Conservation (phyloP, 2,888 invertebrate genomes). For the Slavum lentiscoides region DNA sequence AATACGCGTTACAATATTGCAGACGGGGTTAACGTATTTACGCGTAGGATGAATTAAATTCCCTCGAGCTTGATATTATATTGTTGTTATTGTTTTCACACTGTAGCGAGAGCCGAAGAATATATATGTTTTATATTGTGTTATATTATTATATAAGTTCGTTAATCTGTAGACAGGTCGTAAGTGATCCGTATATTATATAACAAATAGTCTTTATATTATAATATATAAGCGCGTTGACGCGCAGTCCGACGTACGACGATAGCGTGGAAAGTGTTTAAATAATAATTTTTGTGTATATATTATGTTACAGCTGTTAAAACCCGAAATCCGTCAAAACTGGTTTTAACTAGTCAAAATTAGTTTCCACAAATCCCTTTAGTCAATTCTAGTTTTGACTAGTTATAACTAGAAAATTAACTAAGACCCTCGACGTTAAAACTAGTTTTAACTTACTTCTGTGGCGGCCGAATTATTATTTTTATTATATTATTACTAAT, state of each 20-base stretch:
- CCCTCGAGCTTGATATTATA: background rate
- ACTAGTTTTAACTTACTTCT: no score
- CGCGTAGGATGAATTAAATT: constrained; percentile 3
- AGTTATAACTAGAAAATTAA: no score
- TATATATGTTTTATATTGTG: background rate
- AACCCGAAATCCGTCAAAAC: no score
- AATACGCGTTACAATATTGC: background rate
- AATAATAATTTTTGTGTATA: background rate
- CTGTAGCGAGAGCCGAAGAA: background rate
- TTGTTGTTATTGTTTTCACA: background rate
- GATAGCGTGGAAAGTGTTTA: background rate
- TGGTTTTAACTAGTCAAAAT: no score
- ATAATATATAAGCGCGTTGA: background rate
- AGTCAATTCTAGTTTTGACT: no score
- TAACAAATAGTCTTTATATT: background rate
- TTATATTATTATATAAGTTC: constrained; percentile 2
- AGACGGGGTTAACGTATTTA: constrained; percentile 8
- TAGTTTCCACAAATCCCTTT: no score
- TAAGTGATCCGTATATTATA: background rate
- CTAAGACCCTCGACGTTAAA: no score
- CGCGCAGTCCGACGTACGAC: no score
- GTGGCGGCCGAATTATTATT: no score
- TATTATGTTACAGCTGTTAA: no score
- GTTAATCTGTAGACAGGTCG: constrained; percentile 6
- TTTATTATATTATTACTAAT: no score